Conservation (phyloP, 1,140 invertebrate genomes). For the Zaprionus gabonicus region DNA sequence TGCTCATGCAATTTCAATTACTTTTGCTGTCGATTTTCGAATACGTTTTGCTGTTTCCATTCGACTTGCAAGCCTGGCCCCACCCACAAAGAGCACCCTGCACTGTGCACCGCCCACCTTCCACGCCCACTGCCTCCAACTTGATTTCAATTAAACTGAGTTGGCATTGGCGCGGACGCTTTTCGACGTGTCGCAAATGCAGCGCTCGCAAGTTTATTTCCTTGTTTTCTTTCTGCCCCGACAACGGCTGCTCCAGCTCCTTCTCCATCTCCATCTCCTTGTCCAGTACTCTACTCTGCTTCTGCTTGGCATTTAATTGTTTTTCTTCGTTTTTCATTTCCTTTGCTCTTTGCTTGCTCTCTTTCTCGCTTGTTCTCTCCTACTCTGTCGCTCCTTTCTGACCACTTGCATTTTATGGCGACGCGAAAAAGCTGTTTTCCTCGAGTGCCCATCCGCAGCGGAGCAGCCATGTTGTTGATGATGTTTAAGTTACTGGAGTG, state of each 20-base stretch:
- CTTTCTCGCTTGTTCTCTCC: slow-evolving; percentile 14
- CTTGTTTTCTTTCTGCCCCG: slow-evolving; percentile 67
- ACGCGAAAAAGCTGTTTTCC: slow-evolving; percentile 80
- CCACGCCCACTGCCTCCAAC: slow-evolving; percentile 29
- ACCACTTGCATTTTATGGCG: slow-evolving; percentile 81
- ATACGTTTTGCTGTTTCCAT: slow-evolving; percentile 74
- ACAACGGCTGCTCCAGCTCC: slow-evolving; percentile 50
- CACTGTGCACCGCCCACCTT: background rate
- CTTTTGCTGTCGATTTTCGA: slow-evolving; percentile 82
- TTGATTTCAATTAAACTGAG: slow-evolving; percentile 83
- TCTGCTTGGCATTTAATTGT: slow-evolving; percentile 76
- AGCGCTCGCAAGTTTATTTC: slow-evolving; percentile 73
- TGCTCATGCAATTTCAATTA: slow-evolving; percentile 82
- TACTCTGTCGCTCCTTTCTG: slow-evolving; percentile 46
- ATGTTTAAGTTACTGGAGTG: slow-evolving; percentile 63
- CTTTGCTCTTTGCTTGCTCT: slow-evolving; percentile 29
- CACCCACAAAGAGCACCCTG: too few species aligned
- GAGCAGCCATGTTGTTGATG: slow-evolving; percentile 75
- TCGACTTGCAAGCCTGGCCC: slow-evolving; percentile 67
- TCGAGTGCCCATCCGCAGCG: slow-evolving; percentile 32
- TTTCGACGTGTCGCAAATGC: slow-evolving; percentile 80
- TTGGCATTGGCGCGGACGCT: slow-evolving; percentile 72
- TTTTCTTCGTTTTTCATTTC: slow-evolving; percentile 79
- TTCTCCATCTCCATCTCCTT: slow-evolving; percentile 50
- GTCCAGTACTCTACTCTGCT: background rate